Evolutionary conservation across 1,140 invertebrate genomes (phyloP), one percentile per base, ranked within the genome.

Genomic region (Magallana gigas): DNA sequence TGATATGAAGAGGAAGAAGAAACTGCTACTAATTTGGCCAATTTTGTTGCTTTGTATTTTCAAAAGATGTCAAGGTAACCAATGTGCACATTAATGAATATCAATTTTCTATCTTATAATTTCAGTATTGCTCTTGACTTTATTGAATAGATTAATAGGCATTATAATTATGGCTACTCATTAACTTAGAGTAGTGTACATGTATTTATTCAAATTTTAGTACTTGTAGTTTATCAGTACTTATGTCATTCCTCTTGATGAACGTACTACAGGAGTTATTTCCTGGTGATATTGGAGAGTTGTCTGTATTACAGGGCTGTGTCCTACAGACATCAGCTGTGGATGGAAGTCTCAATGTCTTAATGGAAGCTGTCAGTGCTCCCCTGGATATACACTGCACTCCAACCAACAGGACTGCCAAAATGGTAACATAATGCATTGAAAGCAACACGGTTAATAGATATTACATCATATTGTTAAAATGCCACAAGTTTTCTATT

Each of bases 341-440:
- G 91, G 91, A 7, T 91, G 84, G 83, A 89, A 88, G 59, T 87
- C 87, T 0, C 36, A 64, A 1, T 92, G 91, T 88, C 56, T 68
- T 2, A 91, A 89, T 56, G n/a, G 29, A 8, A 86, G n/a, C 18
- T 92, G 91, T 87, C 12, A 18, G 11, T 92, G 91, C 87, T 85
- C 88, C 5, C 48, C 18, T 29, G 85, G 82, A 8, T 92, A 90
- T 64, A 68, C 8, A 0, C 56, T 91, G 14, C 86, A 92, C 57
- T 36, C 48, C 1, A 91, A 90, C 86, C 58, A 80, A 9, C 88
- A 80, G 85, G 89, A 92, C 80, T 92, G 91, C 68, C 36, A 87
- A 57, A 68, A 91, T 60, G 71, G 91, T 92, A 85, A 83, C 82
- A 80, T 18, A 59, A 62, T 12, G n/a, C n/a, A 62, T 62, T 12